A percentile compares a stretch with the other conserved stretches of the same genome.
These are phyloP conservation scores for Aegypius monachus DNA, from an alignment of 2,113 vertebrate genomes.

Conservation along the genomic window DNA sequence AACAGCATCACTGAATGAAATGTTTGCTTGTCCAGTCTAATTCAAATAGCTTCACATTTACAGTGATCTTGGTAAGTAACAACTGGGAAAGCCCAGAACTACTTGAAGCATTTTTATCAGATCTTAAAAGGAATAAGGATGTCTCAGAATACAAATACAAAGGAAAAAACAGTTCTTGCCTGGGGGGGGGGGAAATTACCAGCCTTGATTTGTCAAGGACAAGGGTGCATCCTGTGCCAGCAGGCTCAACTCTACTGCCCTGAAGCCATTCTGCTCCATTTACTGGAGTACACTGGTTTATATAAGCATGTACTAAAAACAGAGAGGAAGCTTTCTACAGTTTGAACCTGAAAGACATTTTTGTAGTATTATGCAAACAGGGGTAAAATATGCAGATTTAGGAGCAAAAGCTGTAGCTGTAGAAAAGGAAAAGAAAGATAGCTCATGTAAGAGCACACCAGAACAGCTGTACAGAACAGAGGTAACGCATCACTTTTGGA, in stretches of 20 bases:
- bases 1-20: background rate
- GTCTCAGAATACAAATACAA: background rate
- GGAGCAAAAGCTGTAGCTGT: background rate
- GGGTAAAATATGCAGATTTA: background rate
- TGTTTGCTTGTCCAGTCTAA: background rate
- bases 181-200: background rate
- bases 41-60: background rate
- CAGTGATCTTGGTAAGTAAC: background rate
- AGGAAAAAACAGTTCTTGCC: background rate
- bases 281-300: conserved; percentile 45
- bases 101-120: background rate
- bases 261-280: conserved; percentile 60
- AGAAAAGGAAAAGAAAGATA: background rate
- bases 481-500: background rate
- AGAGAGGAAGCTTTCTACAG: background rate
- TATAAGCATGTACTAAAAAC: conserved; percentile 6
- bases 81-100: background rate
- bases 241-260: conserved; percentile 26
- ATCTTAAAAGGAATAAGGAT: background rate
- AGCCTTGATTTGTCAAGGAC: background rate
- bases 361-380: background rate
- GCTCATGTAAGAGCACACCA: background rate
- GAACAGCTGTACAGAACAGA: background rate
- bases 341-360: background rate
- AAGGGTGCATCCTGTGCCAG: conserved; percentile 30